Evolutionary conservation across 2,797 vertebrate genomes (phyloP).

Genomic region (Alauda arvensis): DNA sequence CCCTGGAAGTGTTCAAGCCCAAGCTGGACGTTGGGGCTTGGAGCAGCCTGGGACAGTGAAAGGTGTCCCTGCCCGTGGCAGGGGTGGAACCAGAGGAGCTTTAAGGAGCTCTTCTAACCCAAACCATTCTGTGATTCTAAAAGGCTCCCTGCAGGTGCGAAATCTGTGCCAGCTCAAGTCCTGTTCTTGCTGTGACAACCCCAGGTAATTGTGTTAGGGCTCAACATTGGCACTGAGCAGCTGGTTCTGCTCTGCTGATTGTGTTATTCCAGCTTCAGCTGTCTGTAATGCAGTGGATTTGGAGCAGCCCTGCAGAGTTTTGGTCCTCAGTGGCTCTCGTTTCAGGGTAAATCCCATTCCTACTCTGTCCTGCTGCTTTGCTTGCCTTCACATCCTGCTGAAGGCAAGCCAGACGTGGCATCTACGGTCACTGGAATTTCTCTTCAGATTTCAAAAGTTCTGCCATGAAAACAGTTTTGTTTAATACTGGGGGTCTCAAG

Average conservation of each 20-base stretch:
- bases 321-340: not conserved
- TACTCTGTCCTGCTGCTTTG: not conserved
- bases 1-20: not conserved
- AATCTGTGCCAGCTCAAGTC: not conserved
- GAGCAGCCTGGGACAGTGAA: not conserved
- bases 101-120: not conserved
- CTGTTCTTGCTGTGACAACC: not conserved
- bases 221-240: not conserved
- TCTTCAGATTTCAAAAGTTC: not conserved
- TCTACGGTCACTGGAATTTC: rapidly evolving
- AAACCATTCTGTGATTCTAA: not conserved
- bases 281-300: not conserved
- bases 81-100: not conserved
- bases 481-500: rapidly evolving
- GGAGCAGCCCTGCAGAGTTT: not conserved
- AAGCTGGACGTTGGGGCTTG: rapidly evolving
- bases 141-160: not conserved
- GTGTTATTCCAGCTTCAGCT: not conserved
- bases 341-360: not conserved
- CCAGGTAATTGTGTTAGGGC: not conserved
- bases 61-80: not conserved
- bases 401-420: not conserved
- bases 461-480: not conserved
- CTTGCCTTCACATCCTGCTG: not conserved
- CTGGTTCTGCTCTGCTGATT: not conserved